Conservation (phyloP, 1,140 invertebrate species). For the Eumeta japonica region DNA sequence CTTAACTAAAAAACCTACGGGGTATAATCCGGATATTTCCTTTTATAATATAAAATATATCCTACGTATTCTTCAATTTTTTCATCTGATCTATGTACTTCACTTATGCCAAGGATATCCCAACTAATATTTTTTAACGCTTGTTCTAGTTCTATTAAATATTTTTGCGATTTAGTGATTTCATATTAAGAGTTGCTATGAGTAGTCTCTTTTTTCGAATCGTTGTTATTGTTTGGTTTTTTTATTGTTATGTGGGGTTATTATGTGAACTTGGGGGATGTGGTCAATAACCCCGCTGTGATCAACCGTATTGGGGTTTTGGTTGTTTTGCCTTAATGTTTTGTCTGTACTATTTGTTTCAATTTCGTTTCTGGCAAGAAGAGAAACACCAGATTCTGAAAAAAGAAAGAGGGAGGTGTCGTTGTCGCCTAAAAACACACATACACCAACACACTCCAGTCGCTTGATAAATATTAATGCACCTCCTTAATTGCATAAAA, state of each 20-base stretch:
- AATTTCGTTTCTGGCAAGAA: too few relatives aligned
- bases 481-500: too few relatives aligned
- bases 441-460: too few relatives aligned
- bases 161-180: too few relatives aligned
- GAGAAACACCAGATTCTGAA: too few relatives aligned
- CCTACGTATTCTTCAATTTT: conserved; percentile 1
- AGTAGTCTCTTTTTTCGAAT: conserved; percentile 4
- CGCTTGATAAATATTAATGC: too few relatives aligned
- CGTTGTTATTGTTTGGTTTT: conserved; percentile 4
- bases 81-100: conserved; percentile 5
- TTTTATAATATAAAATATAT: conserved; percentile 9
- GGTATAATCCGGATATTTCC: conserved; percentile 4
- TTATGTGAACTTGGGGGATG: too few relatives aligned
- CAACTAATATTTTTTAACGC: conserved; percentile 5
- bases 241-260: background rate
- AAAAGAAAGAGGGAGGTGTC: too few relatives aligned
- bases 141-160: conserved; percentile 3
- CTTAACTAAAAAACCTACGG: conserved; percentile 9
- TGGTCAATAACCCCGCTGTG: too few relatives aligned
- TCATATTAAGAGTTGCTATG: conserved; percentile 7
- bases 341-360: too few relatives aligned
- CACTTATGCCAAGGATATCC: conserved; percentile 6
- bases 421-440: too few relatives aligned
- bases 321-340: conserved; percentile 4
- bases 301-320: too few relatives aligned